A percentile compares a stretch with the other conserved stretches of the same genome.
These are phyloP conservation scores for Chaunax sp. DNA, from an alignment of 2,797 vertebrate genomes.

Conservation along the genomic window DNA sequence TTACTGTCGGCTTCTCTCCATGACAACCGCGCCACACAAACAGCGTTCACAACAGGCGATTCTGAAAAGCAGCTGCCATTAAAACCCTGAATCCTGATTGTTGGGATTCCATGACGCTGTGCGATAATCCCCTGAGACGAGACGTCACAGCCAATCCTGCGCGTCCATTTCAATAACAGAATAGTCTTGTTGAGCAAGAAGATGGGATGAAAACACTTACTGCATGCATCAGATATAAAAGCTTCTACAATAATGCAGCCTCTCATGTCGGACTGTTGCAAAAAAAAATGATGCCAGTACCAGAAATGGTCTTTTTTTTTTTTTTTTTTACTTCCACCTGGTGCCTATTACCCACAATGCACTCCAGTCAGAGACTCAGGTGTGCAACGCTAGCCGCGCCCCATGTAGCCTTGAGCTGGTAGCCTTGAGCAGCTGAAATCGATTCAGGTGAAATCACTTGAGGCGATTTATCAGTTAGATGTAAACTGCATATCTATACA, in stretches of 20 bases:
- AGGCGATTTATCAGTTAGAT: neutral
- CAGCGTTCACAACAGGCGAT: neutral
- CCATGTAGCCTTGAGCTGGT: neutral
- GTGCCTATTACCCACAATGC: neutral
- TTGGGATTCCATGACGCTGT: constrained; percentile 22
- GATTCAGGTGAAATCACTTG: no score
- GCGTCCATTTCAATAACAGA: constrained; percentile 31
- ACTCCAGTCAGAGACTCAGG: neutral
- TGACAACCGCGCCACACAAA: neutral
- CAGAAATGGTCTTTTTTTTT: neutral
- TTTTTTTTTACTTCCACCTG: neutral
- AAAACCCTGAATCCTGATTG: constrained; percentile 9
- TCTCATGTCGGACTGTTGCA: no score
- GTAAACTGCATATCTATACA: no score
- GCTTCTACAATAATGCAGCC: no score
- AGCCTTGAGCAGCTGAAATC: neutral
- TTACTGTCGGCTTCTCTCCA: constrained; percentile 20
- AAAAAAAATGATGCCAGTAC: no score
- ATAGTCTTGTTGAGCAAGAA: neutral
- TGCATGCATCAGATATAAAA: no score
- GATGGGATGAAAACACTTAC: no score
- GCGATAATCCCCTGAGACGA: constrained; percentile 32
- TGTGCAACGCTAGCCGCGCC: neutral
- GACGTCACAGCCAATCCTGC: constrained; percentile 19
- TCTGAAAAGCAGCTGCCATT: neutral